These are phyloP conservation scores for Callipepla californica DNA, from an alignment of 2,113 vertebrate species.

Conservation along the genomic window DNA sequence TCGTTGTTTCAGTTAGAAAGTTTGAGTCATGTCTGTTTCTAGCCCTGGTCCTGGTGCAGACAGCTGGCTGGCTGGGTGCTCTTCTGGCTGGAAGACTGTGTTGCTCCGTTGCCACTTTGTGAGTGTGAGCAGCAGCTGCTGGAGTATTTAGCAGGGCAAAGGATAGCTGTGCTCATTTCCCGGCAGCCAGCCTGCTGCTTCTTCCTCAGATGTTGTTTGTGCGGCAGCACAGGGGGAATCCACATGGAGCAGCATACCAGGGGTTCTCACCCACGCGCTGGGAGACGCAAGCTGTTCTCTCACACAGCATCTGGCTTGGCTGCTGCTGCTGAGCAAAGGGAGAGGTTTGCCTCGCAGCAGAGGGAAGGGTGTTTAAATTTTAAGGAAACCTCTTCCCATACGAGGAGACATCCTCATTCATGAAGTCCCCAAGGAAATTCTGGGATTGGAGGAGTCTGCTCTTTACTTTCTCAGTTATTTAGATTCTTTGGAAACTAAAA, in stretches of 20 bases:
- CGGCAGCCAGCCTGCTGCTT: background rate
- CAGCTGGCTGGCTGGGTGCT: background rate
- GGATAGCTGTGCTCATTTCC: conserved; percentile 21
- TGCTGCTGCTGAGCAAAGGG: background rate
- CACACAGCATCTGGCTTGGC: conserved; percentile 48
- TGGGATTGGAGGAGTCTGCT: background rate
- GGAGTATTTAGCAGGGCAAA: conserved; percentile 2
- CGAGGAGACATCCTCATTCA: background rate
- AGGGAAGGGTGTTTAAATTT: background rate
- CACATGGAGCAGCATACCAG: conserved; percentile 59
- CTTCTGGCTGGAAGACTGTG: background rate
- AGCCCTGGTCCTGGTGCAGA: background rate
- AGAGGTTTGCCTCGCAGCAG: conserved; percentile 16
- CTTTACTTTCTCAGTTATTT: background rate
- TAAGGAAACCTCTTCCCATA: background rate
- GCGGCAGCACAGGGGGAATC: conserved; percentile 45
- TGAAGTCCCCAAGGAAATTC: background rate
- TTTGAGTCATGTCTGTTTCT: rapidly evolving
- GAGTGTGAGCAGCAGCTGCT: conserved; percentile 38
- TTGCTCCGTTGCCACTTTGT: background rate
- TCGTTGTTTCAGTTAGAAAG: background rate
- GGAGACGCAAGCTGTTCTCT: conserved; percentile 50
- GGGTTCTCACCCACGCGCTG: conserved; percentile 50
- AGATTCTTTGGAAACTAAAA: background rate
- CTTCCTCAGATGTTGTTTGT: conserved; percentile 68